Conservation (phyloP, 2,888 invertebrate genomes). For the Cylloceria caligata region DNA sequence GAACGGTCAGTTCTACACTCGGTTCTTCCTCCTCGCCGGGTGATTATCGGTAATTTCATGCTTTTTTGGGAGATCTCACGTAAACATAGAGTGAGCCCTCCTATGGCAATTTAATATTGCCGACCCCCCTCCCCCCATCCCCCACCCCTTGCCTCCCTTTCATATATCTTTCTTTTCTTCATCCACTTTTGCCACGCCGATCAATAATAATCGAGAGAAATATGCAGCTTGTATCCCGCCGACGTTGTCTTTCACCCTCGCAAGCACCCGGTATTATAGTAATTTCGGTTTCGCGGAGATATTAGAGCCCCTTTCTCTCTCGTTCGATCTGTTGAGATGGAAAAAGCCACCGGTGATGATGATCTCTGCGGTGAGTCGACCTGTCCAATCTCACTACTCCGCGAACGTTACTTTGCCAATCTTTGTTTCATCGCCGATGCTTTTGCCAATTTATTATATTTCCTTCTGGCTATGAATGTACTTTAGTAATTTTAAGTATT, state of each 20-base stretch:
- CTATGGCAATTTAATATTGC: slow-evolving; percentile 81
- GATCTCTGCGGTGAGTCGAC: slow-evolving; percentile 44
- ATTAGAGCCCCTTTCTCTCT: slow-evolving; percentile 48
- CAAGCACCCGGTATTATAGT: slow-evolving; percentile 80
- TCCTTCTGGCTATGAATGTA: background rate
- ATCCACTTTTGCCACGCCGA: slow-evolving; percentile 71
- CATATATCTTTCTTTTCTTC: slow-evolving; percentile 45
- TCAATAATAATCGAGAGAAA: slow-evolving; percentile 83
- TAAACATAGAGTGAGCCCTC: slow-evolving; percentile 81
- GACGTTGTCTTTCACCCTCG: slow-evolving; percentile 52
- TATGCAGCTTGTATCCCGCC: slow-evolving; percentile 77
- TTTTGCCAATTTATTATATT: slow-evolving; percentile 51
- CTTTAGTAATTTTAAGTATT: slow-evolving; percentile 6
- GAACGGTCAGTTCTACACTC: slow-evolving; percentile 49
- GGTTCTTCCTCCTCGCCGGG: slow-evolving; percentile 59
- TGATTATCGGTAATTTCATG: slow-evolving; percentile 83
- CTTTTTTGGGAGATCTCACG: slow-evolving; percentile 80
- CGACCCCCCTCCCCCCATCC: background rate
- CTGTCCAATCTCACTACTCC: slow-evolving; percentile 36
- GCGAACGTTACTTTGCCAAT: slow-evolving; percentile 36
- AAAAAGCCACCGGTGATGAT: slow-evolving; percentile 62
- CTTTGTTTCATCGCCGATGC: slow-evolving; percentile 33
- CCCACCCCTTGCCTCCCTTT: background rate
- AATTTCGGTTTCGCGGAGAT: slow-evolving; percentile 75
- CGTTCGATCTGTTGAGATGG: slow-evolving; percentile 49